Evolutionary conservation across 2,797 vertebrate species (phyloP).

Genomic region (Uromys caudimaculatus): DNA sequence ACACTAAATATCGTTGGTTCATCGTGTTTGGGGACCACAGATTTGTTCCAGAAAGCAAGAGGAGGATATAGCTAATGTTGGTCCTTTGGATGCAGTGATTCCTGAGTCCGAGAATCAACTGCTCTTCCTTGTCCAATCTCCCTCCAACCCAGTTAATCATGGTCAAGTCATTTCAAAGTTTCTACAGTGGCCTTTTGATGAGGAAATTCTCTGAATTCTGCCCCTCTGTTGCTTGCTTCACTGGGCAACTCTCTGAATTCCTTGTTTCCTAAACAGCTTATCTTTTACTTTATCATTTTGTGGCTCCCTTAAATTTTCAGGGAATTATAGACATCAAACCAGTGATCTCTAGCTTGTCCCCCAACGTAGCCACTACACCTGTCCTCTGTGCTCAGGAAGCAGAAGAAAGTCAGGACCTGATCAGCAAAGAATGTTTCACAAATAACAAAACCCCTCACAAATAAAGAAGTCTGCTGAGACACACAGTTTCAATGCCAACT

Average conservation of each 20-base stretch:
- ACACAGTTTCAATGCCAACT: conserved; percentile 66
- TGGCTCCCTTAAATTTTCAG: neutral
- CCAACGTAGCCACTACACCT: neutral
- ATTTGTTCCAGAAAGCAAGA: neutral
- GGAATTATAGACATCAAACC: neutral
- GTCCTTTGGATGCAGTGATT: neutral
- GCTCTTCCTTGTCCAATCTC: neutral
- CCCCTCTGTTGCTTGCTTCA: neutral
- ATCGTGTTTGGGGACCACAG: neutral
- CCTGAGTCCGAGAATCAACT: neutral
- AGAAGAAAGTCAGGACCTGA: neutral
- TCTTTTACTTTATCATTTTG: neutral
- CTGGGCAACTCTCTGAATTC: no score
- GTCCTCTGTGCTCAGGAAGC: neutral
- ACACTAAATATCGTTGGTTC: neutral
- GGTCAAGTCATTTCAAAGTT: neutral
- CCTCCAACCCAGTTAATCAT: neutral
- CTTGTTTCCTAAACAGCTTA: neutral
- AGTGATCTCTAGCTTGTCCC: neutral
- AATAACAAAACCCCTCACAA: neutral
- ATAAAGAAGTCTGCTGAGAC: conserved; percentile 68
- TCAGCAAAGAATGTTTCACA: neutral
- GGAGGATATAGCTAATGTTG: neutral
- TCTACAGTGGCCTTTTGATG: neutral
- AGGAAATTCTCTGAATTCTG: neutral